These are phyloP conservation scores for Melanocharis versteri DNA, from an alignment of 2,113 vertebrate species.

Conservation along the genomic window DNA sequence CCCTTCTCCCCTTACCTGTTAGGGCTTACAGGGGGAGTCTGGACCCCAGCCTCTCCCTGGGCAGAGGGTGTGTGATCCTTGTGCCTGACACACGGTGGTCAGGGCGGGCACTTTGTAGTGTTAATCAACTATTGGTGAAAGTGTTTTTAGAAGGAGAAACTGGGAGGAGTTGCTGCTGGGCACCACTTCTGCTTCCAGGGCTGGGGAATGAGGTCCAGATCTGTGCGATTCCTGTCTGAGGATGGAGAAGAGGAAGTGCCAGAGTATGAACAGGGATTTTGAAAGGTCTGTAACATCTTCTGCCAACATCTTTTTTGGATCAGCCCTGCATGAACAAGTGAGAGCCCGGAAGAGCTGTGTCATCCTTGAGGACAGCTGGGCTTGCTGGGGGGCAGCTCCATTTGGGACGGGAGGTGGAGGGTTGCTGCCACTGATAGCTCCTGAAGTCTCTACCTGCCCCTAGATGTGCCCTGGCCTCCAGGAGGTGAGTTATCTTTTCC, in stretches of 20 bases:
- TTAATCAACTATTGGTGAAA: not conserved
- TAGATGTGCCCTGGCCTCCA: not conserved
- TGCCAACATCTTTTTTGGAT: constrained; percentile 22
- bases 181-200: not conserved
- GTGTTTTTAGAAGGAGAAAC: not conserved
- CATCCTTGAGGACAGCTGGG: not conserved
- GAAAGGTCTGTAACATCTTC: not conserved
- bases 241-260: not conserved
- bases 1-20: not conserved
- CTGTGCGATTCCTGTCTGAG: not conserved
- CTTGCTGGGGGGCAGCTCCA: not conserved
- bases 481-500: not conserved
- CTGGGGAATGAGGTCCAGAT: not conserved
- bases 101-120: not conserved
- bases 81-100: rapidly evolving
- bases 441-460: not conserved
- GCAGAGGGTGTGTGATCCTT: not conserved
- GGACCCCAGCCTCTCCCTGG: not conserved
- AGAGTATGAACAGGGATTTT: not conserved
- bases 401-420: not conserved
- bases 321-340: not conserved
- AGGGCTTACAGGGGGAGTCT: not conserved
- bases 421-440: not conserved
- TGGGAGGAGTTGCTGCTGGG: not conserved
- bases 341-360: rapidly evolving